Evolutionary conservation across 1,140 invertebrate species (phyloP).

Genomic region (Drosophila pruinosa): DNA sequence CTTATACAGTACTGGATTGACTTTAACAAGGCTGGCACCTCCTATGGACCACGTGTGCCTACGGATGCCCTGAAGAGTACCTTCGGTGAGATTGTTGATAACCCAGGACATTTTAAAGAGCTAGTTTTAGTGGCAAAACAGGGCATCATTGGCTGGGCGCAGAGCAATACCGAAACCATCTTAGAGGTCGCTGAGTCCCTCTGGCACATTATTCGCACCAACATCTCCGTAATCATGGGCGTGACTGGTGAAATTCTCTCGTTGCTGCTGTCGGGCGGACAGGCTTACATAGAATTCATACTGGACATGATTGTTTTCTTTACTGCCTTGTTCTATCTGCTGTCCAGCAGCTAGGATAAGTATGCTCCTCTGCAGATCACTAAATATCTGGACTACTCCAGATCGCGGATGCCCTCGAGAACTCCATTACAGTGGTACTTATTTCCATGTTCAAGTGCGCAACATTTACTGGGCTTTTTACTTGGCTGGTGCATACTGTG

Average conservation of each 20-base stretch:
- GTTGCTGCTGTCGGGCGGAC: slow-evolving; percentile 94
- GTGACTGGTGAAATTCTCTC: slow-evolving; percentile 94
- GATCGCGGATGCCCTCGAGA: slow-evolving; percentile 87
- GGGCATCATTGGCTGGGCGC: slow-evolving; percentile 91
- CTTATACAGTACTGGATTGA: slow-evolving; percentile 96
- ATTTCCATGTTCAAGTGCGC: slow-evolving; percentile 98
- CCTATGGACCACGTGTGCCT: slow-evolving; percentile 88
- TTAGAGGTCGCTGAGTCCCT: slow-evolving; percentile 94
- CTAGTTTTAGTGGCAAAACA: slow-evolving; percentile 83
- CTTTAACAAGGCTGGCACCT: slow-evolving; percentile 84
- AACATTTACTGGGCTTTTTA: slow-evolving; percentile 98
- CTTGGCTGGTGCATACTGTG: slow-evolving; percentile 97
- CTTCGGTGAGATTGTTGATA: slow-evolving; percentile 83
- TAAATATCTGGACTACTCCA: slow-evolving; percentile 90
- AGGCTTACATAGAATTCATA: slow-evolving; percentile 96
- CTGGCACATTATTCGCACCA: slow-evolving; percentile 96
- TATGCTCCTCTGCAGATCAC: slow-evolving; percentile 94
- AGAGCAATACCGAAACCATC: slow-evolving; percentile 96
- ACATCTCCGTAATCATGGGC: slow-evolving; percentile 95
- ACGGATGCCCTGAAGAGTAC: slow-evolving; percentile 87
- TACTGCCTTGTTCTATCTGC: slow-evolving; percentile 96
- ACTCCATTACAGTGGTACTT: slow-evolving; percentile 91
- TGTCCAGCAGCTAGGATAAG: slow-evolving; percentile 93
- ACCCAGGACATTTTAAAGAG: slow-evolving; percentile 83
- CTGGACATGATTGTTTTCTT: slow-evolving; percentile 97